phyloP scores from a whole-genome alignment of 2,888 invertebrate species.

The Metallyticus violacea region DNA sequence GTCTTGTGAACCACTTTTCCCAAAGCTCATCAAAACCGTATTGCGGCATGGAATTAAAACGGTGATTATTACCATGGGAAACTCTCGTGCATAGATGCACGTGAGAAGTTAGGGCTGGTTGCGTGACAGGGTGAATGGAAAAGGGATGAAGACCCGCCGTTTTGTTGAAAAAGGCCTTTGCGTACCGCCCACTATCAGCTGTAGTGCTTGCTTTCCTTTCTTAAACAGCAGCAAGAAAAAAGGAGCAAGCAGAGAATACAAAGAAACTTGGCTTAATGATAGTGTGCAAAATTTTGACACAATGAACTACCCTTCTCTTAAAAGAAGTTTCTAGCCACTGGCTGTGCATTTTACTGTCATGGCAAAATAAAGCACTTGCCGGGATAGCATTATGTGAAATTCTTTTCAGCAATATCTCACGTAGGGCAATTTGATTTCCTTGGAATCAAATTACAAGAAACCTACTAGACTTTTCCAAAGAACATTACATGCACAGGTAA shows the following conservation, averaged over 20 bases:
- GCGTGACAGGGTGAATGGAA: not conserved
- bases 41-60: not conserved
- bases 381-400: too few species aligned
- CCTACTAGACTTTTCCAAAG: too few species aligned
- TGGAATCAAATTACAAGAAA: too few species aligned
- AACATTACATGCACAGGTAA: too few species aligned
- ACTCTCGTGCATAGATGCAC: not conserved
- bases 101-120: too few species aligned
- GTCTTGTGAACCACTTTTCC: not conserved
- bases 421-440: too few species aligned
- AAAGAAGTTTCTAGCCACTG: not conserved
- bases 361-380: too few species aligned
- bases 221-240: not conserved
- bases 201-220: too few species aligned
- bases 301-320: not conserved
- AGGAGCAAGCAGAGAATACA: not conserved
- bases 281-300: not conserved
- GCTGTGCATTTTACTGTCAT: not conserved
- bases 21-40: too few species aligned
- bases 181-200: not conserved
- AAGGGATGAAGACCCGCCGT: not conserved
- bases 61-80: not conserved
- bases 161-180: not conserved
- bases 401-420: too few species aligned
- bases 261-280: not conserved